Base-by-base conservation (phyloP, 2,113 vertebrate genomes). In the Scytalopus superciliaris region DNA sequence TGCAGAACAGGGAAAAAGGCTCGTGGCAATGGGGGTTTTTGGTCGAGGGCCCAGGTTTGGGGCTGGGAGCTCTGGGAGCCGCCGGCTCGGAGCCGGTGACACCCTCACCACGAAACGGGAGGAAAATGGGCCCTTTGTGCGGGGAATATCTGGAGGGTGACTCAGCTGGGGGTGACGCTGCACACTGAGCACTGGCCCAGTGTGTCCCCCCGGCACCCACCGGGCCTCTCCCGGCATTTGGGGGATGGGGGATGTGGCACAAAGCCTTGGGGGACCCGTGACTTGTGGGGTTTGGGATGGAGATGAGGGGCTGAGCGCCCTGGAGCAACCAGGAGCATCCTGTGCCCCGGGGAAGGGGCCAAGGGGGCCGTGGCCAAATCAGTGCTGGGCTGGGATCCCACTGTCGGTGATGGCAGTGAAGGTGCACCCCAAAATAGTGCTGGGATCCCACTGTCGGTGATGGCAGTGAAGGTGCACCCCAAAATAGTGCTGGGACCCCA, bases 61-160 rank as follows among this genome's bases (percentile, higher is more conserved):
- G 90, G 72, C 40, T 33, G 72, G 67, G 77, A 83, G 9, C 70
- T 18, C n/a, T 18, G 4, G 64, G 60, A 90, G 94, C 78, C 62
- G 56, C 87, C 92, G 81, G 80, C 60, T 87, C 37, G 97, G 85
- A 97, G 97, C 88, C 94, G 35, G 79, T 95, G 97, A 92, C 94
- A 62, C 56, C 80, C 79, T 47, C 55, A 3, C 0, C 50, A 18
- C 3, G 2, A n/a, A 74, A 28, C 2, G 0, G 19, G 69, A 89
- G 63, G 79, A 97, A 96, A 98, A 98, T 92, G 90, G 76, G 39
- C 59, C 84, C 92, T 96, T 98, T 98, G 98, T 98, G 94, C 21
- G 9, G 89, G 94, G 92, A 97, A 95, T 96, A 89, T 94, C 94
- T 96, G 85, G 83, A 15, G 97, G 75, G 94, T 97, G 97, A 98